phyloP scores from a whole-genome alignment of 2,888 invertebrate genomes.

The Chloroclysta siterata region DNA sequence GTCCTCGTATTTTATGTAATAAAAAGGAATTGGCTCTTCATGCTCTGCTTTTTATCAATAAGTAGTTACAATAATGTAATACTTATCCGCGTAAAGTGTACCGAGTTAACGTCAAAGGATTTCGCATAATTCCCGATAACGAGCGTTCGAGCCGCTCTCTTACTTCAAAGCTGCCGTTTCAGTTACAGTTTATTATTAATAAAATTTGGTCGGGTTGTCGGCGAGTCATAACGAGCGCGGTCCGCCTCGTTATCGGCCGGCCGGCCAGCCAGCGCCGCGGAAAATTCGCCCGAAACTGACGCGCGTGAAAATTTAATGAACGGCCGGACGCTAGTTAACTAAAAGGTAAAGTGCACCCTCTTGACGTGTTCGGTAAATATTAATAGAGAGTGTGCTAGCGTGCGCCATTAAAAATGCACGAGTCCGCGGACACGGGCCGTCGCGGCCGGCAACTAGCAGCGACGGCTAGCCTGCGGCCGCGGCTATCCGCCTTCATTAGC shows the following conservation, averaged over 20 bases:
- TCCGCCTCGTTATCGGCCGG: slow-evolving; percentile 74
- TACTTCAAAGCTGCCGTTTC: slow-evolving; percentile 81
- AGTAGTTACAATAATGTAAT: slow-evolving; percentile 41
- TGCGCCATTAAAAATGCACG: slow-evolving; percentile 84
- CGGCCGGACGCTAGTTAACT: slow-evolving; percentile 85
- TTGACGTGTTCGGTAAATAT: slow-evolving; percentile 85
- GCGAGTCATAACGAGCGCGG: slow-evolving; percentile 69
- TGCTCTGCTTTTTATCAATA: slow-evolving; percentile 21
- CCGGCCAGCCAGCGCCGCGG: slow-evolving; percentile 77
- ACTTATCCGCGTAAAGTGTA: slow-evolving; percentile 45
- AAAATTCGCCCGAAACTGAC: slow-evolving; percentile 85
- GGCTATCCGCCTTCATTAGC: slow-evolving; percentile 64
- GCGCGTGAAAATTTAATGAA: slow-evolving; percentile 86
- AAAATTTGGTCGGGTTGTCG: slow-evolving; percentile 78
- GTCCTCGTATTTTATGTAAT: neutral
- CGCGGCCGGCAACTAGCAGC: slow-evolving; percentile 34
- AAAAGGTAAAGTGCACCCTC: slow-evolving; percentile 86
- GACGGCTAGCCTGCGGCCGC: slow-evolving; percentile 26
- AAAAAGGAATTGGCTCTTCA: slow-evolving; percentile 25
- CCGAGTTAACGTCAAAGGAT: slow-evolving; percentile 72
- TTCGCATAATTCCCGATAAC: slow-evolving; percentile 81
- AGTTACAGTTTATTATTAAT: slow-evolving; percentile 84
- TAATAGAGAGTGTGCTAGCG: slow-evolving; percentile 83
- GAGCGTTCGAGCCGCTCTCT: slow-evolving; percentile 78
- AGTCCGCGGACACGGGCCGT: slow-evolving; percentile 76